Conservation (phyloP, 2,888 invertebrate species). For the Lasioglossum malachurum region DNA sequence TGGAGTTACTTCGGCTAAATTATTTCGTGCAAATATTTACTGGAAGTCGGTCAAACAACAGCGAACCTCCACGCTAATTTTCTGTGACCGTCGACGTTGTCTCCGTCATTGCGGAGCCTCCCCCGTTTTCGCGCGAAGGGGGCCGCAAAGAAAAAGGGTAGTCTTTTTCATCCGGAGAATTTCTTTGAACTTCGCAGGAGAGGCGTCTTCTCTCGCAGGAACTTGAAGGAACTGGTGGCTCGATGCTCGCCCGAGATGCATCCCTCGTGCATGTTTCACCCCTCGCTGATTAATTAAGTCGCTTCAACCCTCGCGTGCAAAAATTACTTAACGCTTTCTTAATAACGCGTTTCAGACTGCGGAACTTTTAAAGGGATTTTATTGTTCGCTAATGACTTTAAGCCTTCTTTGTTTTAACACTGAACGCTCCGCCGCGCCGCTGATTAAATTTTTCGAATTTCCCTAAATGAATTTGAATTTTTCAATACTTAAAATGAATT, state of each 20-base stretch:
- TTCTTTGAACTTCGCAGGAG: constrained; percentile 37
- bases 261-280: constrained; percentile 26
- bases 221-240: constrained; percentile 15
- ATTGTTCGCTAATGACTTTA: not conserved
- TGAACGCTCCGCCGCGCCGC: not conserved
- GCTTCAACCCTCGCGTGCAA: not conserved
- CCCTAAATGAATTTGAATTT: no score
- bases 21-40: not conserved
- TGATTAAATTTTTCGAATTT: no score
- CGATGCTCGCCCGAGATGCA: constrained; percentile 18
- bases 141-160: constrained; percentile 1
- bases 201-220: not conserved
- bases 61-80: constrained; percentile 31
- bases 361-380: not conserved
- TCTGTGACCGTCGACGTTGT: not conserved
- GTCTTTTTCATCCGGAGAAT: constrained; percentile 35
- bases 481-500: no score
- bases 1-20: not conserved
- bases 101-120: constrained; percentile 15
- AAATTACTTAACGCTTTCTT: constrained; percentile 6
- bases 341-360: not conserved
- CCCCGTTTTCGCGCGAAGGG: constrained; percentile 13
- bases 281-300: constrained; percentile 34
- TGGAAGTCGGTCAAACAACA: not conserved
- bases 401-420: not conserved